Conservation (phyloP, 1,140 invertebrate genomes). For the Diabrotica undecimpunctata region DNA sequence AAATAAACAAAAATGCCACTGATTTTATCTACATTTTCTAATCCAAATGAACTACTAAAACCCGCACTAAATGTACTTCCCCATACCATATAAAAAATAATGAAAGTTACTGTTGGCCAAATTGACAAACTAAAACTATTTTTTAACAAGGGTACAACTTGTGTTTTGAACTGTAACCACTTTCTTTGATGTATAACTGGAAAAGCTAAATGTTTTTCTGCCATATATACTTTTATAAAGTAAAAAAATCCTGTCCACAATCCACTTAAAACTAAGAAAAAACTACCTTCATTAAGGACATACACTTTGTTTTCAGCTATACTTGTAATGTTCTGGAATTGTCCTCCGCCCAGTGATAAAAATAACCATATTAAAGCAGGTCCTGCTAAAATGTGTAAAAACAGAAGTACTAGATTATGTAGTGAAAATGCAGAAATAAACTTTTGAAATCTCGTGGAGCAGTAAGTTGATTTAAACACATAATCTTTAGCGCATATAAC, state of each 20-base stretch:
- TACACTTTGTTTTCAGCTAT: slow-evolving; percentile 36
- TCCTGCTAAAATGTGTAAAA: slow-evolving; percentile 57
- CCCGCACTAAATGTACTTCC: slow-evolving; percentile 48
- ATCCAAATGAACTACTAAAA: slow-evolving; percentile 50
- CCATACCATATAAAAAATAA: slow-evolving; percentile 57
- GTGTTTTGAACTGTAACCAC: slow-evolving; percentile 58
- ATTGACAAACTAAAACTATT: slow-evolving; percentile 56
- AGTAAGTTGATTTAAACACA: slow-evolving; percentile 50
- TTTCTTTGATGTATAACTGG: slow-evolving; percentile 65
- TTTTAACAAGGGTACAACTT: slow-evolving; percentile 54
- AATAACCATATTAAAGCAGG: slow-evolving; percentile 59
- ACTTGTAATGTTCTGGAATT: slow-evolving; percentile 50
- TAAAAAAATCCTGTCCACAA: slow-evolving; percentile 67
- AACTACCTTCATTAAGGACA: slow-evolving; percentile 54
- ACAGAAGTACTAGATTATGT: slow-evolving; percentile 55
- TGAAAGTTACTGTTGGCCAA: slow-evolving; percentile 59
- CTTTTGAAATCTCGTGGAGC: slow-evolving; percentile 59
- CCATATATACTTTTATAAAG: slow-evolving; percentile 56
- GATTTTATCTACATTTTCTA: slow-evolving; percentile 52
- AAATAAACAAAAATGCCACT: slow-evolving; percentile 58
- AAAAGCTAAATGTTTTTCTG: slow-evolving; percentile 58
- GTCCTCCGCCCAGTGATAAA: slow-evolving; percentile 55
- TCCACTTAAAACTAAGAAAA: slow-evolving; percentile 63
- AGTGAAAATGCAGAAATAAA: slow-evolving; percentile 58
- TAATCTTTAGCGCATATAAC: slow-evolving; percentile 59